Base-by-base conservation (phyloP, 1,140 invertebrate species). In the Formica exsecta region DNA sequence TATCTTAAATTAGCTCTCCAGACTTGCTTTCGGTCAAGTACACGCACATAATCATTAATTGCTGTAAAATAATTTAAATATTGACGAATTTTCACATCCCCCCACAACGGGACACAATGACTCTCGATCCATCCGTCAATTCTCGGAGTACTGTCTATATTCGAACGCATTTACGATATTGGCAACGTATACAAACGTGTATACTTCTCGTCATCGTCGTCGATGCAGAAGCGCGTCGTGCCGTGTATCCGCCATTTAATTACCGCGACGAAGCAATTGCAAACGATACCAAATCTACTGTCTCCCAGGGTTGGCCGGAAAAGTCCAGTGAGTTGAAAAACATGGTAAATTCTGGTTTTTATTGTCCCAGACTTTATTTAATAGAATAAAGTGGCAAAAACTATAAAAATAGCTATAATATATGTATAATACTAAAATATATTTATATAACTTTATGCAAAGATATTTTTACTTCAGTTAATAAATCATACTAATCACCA, bases 161-260 rank as follows among this genome's bases (percentile, higher is more conserved):
- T 41, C 25, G 54, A 59, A 11, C 2, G 38, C 51, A 79, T 68
- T 68, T 79, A 29, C 19, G 25, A 71, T 77, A 80, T 57, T 71
- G 36, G 65, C 19, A 22, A 44, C 32, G 25, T 36, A 59, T n/a
- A 73, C 54, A 22, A 59, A 80, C 25, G 13, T 8, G n/a, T 79
- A 29, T 71, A 16, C 13, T 19, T 5, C 7, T 36, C 59, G 41
- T 38, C 22, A 44, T 9, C 25, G 36, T n/a, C 59, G 19, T 62
- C 48, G 81, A 89, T 83, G 57, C 61, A 70, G 84, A 89, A 89
- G 81, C 74, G 85, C 83, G 11, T 62, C 7, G 75, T 41, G 61
- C 64, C n/a, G 73, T 68, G 54, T 89, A 83, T 89, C 73, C 61
- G 59, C 77, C 86, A 90, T 90, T 90, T 90, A 89, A 90, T 90